Percentiles rank a stretch among this genome's conserved stretches.
phyloP scores from a whole-genome alignment of 2,888 invertebrate species.

The Agrochola lota region DNA sequence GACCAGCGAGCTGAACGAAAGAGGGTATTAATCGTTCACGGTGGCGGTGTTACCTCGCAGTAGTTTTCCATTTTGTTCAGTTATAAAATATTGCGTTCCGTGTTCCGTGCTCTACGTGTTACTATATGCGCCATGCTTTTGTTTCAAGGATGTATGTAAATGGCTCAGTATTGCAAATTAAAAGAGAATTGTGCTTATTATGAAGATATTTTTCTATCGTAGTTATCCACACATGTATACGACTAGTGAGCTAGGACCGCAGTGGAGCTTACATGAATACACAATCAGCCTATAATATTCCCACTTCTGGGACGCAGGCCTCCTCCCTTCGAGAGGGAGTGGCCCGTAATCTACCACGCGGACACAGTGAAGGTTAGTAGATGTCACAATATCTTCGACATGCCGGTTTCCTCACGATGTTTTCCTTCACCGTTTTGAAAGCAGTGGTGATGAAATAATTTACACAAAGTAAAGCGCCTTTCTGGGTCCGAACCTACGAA shows the following conservation, averaged over 20 bases:
- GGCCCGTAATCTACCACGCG: too few relatives aligned
- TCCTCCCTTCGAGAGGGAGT: too few relatives aligned
- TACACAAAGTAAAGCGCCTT: too few relatives aligned
- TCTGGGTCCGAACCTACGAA: too few relatives aligned
- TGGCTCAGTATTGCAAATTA: constrained; percentile 22
- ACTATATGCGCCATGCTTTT: constrained; percentile 36
- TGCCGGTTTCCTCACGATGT: too few relatives aligned
- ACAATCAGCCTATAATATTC: too few relatives aligned
- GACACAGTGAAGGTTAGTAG: too few relatives aligned
- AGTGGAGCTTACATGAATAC: background rate
- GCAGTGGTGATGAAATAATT: too few relatives aligned
- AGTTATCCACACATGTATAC: background rate
- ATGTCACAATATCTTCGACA: too few relatives aligned
- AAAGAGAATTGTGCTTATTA: background rate
- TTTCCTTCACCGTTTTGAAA: too few relatives aligned
- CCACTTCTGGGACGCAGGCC: too few relatives aligned
- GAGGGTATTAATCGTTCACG: constrained; percentile 45
- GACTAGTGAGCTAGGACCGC: background rate
- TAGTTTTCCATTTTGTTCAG: constrained; percentile 54
- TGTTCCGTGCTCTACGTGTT: constrained; percentile 24
- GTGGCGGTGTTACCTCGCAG: constrained; percentile 31
- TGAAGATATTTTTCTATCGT: background rate
- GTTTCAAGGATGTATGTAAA: constrained; percentile 38
- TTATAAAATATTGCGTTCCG: constrained; percentile 41
- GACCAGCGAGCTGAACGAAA: constrained; percentile 51